These are phyloP conservation scores for Vidua macroura DNA, from an alignment of 2,113 vertebrate species.

Conservation along the genomic window DNA sequence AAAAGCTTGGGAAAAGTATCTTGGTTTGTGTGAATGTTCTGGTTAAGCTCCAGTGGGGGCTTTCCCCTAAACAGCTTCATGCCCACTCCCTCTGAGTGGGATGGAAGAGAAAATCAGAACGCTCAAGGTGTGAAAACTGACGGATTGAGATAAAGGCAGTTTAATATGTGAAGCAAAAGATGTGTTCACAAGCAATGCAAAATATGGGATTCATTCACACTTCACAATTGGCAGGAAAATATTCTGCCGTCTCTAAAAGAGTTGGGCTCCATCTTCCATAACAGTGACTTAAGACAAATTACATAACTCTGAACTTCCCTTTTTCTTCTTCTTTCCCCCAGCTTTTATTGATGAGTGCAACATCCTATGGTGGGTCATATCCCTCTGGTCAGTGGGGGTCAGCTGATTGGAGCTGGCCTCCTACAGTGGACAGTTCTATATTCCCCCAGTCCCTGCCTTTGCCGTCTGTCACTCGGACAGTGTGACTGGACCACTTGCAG, in stretches of 20 bases:
- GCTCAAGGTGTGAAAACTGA: background rate
- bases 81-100: no score
- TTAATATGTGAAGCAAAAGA: background rate
- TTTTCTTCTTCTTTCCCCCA: background rate
- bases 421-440: background rate
- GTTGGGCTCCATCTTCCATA: accelerated
- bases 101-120: background rate
- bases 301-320: accelerated
- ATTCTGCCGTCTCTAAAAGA: background rate
- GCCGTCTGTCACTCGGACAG: background rate
- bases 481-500: background rate
- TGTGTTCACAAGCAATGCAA: background rate
- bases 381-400: background rate
- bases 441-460: background rate
- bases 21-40: background rate
- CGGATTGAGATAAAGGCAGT: background rate
- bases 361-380: background rate
- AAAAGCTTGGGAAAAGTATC: background rate
- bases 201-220: background rate
- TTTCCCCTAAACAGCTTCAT: background rate
- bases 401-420: background rate
- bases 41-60: background rate
- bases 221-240: background rate
- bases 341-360: accelerated
- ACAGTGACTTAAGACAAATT: background rate